These are phyloP conservation scores for Scopus umbretta DNA, from an alignment of 2,113 vertebrate genomes.

Conservation along the genomic window DNA sequence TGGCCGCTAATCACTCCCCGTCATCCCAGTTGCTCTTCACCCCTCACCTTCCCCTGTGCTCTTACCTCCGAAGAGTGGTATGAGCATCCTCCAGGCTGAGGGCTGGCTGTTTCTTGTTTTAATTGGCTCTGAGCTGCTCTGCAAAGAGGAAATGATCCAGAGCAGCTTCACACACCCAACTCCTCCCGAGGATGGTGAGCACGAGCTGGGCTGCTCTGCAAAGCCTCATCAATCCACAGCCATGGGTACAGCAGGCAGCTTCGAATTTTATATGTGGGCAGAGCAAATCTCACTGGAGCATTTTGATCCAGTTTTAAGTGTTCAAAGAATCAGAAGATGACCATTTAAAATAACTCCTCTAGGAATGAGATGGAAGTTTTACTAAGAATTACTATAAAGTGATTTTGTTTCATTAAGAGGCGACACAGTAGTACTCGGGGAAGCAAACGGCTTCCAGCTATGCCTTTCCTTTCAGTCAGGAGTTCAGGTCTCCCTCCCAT, in stretches of 20 bases:
- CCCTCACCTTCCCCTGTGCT: neutral
- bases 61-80: neutral
- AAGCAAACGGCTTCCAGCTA: neutral
- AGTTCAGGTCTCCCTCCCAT: neutral
- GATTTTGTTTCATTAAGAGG: neutral
- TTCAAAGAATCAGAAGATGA: neutral
- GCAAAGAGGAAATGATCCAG: neutral
- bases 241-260: neutral
- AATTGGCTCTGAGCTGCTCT: neutral
- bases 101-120: neutral
- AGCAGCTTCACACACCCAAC: neutral
- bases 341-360: neutral
- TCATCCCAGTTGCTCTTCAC: neutral
- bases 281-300: neutral
- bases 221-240: neutral
- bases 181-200: fast-evolving
- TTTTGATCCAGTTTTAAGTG: neutral
- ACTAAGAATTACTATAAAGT: neutral
- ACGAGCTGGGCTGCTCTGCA: fast-evolving
- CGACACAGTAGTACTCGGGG: neutral
- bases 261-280: neutral
- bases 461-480: neutral
- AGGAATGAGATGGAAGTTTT: neutral
- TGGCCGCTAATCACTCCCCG: fast-evolving
- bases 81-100: neutral